phyloP scores from a whole-genome alignment of 2,888 invertebrate species.

The Stenoptilia bipunctidactyla region DNA sequence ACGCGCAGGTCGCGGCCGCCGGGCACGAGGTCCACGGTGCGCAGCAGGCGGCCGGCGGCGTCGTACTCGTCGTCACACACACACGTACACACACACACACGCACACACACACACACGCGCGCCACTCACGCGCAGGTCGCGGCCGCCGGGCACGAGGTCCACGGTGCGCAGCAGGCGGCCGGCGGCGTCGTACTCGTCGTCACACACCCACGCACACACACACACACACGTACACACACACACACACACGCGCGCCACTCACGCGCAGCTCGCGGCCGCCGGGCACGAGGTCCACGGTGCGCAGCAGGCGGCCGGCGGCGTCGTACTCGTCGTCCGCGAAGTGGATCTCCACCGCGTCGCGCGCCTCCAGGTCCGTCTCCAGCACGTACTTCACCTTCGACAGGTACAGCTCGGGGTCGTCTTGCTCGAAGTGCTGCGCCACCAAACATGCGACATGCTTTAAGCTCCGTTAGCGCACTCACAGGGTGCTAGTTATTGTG shows the following conservation, averaged over 20 bases:
- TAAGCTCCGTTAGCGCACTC: too few species aligned
- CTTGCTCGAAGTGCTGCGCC: constrained; percentile 95
- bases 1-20: constrained; percentile 79
- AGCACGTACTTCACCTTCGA: constrained; percentile 94
- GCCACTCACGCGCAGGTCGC: constrained; percentile 69
- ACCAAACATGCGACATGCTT: too few species aligned
- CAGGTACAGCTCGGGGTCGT: constrained; percentile 93
- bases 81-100: constrained; percentile 86
- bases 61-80: constrained; percentile 94
- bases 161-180: constrained; percentile 84
- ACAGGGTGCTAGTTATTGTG: too few species aligned
- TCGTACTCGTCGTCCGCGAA: constrained; percentile 94
- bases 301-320: constrained; percentile 78
- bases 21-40: constrained; percentile 86
- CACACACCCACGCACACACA: constrained; percentile 88
- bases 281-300: constrained; percentile 86
- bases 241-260: too few species aligned
- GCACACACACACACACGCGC: too few species aligned
- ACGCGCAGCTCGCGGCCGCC: constrained; percentile 79
- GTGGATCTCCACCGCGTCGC: constrained; percentile 79
- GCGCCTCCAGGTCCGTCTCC: constrained; percentile 87
- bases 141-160: constrained; percentile 88
- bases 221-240: too few species aligned
- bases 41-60: constrained; percentile 78
- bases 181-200: constrained; percentile 86